Evolutionary conservation across 1,140 invertebrate species (phyloP), one percentile per base, ranked within the genome.

Genomic region (Drosophila baimaii): DNA sequence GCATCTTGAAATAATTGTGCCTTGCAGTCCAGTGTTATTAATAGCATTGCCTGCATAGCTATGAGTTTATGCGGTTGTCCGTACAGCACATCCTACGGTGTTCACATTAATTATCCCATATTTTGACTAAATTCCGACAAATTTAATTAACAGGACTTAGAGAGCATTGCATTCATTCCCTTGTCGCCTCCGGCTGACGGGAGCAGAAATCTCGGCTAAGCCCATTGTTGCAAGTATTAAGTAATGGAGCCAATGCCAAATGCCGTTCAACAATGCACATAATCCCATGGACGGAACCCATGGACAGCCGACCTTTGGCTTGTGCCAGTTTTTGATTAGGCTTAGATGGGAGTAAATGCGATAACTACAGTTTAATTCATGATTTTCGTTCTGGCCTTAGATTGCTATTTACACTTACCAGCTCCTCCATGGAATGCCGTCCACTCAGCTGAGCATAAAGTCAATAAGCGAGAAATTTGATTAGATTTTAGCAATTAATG

Each of bases 371-470:
- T 19, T 71, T 39, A 46, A 47, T 64, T 56, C 29, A 63, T 73
- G 23, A 54, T 19, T 47, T 55, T 13, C 10, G 25, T 57, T 73
- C 25, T 25, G 21, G 41, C 33, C 33, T 46, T 33, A 46, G 15
- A 37, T 49, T 44, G 37, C 23, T 12, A 49, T 77, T 77, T 77
- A 29, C 58, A 90, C 90, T 86, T 79, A 91, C 90, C 33, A 91
- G 72, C 55, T 81, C 71, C n/a, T 91, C 82, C 69, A 81, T 52
- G 21, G 69, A 49, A 59, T 81, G 71, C 29, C 54, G 58, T 51
- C 71, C 80, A 58, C 55, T 81, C 8, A 91, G 74, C 90, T 91
- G 44, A 51, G 72, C 57, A 76, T 33, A 4, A 23, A 55, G 23
- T 13, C 56, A 27, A n/a, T 17, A 29, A 23, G 62, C 23, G 19